phyloP scores from a whole-genome alignment of 2,888 invertebrate species.

The Autographa pulchrina region DNA sequence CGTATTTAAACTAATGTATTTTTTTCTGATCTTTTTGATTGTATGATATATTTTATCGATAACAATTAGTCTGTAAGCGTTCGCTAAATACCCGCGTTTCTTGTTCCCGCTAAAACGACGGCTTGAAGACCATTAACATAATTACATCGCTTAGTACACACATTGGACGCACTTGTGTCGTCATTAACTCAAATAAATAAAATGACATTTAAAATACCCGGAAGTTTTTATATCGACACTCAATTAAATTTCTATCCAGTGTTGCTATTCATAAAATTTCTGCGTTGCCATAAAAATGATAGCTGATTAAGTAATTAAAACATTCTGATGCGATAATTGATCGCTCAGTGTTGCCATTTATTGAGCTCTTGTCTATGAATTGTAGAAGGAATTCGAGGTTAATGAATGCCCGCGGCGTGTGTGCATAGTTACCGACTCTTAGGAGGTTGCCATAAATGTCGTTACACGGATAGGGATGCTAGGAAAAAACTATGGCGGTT shows the following conservation, averaged over 20 bases:
- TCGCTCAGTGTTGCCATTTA: constrained; percentile 50
- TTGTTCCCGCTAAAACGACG: neutral
- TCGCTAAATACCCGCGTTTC: neutral
- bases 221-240: constrained; percentile 30
- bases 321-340: constrained; percentile 52
- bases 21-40: neutral
- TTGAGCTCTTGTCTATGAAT: constrained; percentile 51
- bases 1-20: neutral
- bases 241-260: constrained; percentile 40
- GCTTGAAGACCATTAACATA: neutral
- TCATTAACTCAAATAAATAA: constrained; percentile 13
- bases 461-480: constrained; percentile 46
- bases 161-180: neutral
- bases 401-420: constrained; percentile 50
- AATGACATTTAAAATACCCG: constrained; percentile 41
- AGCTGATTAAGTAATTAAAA: constrained; percentile 64
- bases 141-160: neutral
- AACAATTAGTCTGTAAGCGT: neutral
- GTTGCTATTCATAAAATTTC: constrained; percentile 48
- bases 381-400: constrained; percentile 56
- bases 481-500: constrained; percentile 42
- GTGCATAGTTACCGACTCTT: constrained; percentile 39
- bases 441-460: constrained; percentile 50
- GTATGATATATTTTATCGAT: constrained; percentile 1
- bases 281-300: constrained; percentile 55